Base-by-base conservation (phyloP, 2,888 invertebrate species). In the Brachyopa scutellaris region DNA sequence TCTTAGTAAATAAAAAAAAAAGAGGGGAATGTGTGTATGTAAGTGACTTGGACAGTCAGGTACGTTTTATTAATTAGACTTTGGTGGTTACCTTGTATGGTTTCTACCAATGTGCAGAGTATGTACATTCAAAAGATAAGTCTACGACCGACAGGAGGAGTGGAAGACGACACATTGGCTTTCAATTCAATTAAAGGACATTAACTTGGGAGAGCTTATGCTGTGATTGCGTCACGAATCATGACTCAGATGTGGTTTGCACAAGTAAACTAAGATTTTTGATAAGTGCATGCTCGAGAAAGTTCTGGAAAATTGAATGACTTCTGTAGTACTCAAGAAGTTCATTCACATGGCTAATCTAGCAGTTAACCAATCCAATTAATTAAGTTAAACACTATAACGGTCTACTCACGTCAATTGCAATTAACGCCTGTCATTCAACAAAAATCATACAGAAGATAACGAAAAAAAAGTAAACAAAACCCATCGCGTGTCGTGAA, bases 101-200 rank as follows among this genome's bases (percentile, higher is more conserved):
- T 69, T 80, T 80, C 73, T 57, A 26, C 13, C 38, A 29, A 40
- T 59, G 49, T 49, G 59, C 49, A 57, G n/a, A n/a, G n/a, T n/a
- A n/a, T n/a, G n/a, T n/a, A n/a, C 57, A 47, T 13, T 26, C 23
- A 40, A 40, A 17, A 57, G 51, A 57, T 42, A 61, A 36, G 36
- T 26, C 47, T 36, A 61, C 13, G 8, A 38, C 15, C 29, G 8
- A 36, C 13, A 1, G 2, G 21, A 26, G 26, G 26, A 45, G n/a
- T 38, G 17, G 29, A 13, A 42, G 11, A 70, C 36, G 47, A 47
- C n/a, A 29, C 2, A n/a, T 26, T 7, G 55, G n/a, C 40, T 61
- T 73, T 45, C 51, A 72, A 66, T 66, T 78, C 31, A 73, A 78
- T 78, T 78, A 78, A 66, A 78, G 64, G 51, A 45, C 64, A 36